phyloP scores from a whole-genome alignment of 2,888 invertebrate genomes.

The Polia nebulosa region DNA sequence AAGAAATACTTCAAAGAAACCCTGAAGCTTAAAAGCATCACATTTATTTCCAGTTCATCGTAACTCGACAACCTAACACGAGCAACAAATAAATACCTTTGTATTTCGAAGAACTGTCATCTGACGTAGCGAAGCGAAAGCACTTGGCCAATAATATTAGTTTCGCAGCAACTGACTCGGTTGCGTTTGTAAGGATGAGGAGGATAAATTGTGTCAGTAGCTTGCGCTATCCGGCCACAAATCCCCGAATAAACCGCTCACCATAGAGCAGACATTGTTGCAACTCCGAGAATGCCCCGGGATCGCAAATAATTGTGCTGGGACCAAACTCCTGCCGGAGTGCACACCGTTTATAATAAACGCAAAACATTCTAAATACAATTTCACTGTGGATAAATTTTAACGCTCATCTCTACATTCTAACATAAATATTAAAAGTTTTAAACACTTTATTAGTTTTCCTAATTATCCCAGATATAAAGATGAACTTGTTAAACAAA shows the following conservation, averaged over 20 bases:
- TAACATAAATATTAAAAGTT: conserved; percentile 3
- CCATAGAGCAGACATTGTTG: conserved; percentile 42
- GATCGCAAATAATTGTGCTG: conserved; percentile 45
- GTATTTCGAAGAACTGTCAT: conserved; percentile 19
- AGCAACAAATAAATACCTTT: conserved; percentile 9
- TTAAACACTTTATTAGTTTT: neutral
- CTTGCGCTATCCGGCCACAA: conserved; percentile 36
- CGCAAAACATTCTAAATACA: conserved; percentile 21
- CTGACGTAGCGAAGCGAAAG: conserved; percentile 5
- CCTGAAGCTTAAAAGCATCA: conserved; percentile 3
- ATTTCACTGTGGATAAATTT: conserved; percentile 18
- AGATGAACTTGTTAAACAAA: conserved; percentile 11
- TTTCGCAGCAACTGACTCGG: conserved; percentile 22
- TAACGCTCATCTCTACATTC: conserved; percentile 2
- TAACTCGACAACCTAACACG: conserved; percentile 11
- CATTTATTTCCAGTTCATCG: conserved; percentile 1
- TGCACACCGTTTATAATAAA: conserved; percentile 18
- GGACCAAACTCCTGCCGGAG: conserved; percentile 8
- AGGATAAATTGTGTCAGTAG: conserved; percentile 42
- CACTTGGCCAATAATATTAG: conserved; percentile 22
- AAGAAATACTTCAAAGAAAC: conserved; percentile 26
- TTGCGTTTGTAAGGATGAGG: conserved; percentile 28
- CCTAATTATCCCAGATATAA: neutral
- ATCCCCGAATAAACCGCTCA: conserved; percentile 34
- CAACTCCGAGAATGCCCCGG: conserved; percentile 37